These are phyloP conservation scores for Trachops cirrhosus DNA, from an alignment of 2,797 vertebrate species.

Conservation along the genomic window DNA sequence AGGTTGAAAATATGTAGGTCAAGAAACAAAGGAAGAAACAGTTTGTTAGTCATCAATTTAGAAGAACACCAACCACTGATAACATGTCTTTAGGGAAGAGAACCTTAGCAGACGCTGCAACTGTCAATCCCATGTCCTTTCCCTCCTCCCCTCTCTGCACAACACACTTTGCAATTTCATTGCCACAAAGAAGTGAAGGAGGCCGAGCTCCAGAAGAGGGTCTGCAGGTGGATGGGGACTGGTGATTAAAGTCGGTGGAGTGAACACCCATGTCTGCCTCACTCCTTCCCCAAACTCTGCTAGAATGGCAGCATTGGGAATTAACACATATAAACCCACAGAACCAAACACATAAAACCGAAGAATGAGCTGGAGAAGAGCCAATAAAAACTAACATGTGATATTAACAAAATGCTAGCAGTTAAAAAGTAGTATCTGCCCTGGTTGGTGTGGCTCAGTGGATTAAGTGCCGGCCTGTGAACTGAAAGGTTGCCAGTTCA, in stretches of 20 bases:
- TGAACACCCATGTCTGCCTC: not conserved
- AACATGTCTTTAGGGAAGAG: not conserved
- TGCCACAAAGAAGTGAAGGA: not conserved
- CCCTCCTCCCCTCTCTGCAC: not conserved
- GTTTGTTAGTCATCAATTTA: not conserved
- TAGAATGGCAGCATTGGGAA: not conserved
- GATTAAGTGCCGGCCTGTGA: not conserved
- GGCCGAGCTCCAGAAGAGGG: not conserved
- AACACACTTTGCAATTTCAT: not conserved
- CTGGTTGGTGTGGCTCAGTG: not conserved
- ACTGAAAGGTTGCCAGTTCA: not conserved
- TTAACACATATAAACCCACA: not conserved
- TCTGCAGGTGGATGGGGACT: not conserved
- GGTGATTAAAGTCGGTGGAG: not conserved
- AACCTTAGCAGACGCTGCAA: not conserved
- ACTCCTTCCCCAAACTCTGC: not conserved
- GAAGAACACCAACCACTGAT: not conserved
- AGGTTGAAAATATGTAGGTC: constrained; percentile 2
- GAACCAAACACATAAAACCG: not conserved
- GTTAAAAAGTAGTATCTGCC: not conserved
- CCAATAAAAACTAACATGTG: not conserved
- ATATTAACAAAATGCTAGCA: not conserved
- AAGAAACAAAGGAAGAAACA: constrained; percentile 26
- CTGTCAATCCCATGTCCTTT: not conserved
- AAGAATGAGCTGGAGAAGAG: not conserved